Evolutionary conservation across 2,797 vertebrate genomes (phyloP), one percentile per base, ranked within the genome.

Genomic region (Tamandua tetradactyla): DNA sequence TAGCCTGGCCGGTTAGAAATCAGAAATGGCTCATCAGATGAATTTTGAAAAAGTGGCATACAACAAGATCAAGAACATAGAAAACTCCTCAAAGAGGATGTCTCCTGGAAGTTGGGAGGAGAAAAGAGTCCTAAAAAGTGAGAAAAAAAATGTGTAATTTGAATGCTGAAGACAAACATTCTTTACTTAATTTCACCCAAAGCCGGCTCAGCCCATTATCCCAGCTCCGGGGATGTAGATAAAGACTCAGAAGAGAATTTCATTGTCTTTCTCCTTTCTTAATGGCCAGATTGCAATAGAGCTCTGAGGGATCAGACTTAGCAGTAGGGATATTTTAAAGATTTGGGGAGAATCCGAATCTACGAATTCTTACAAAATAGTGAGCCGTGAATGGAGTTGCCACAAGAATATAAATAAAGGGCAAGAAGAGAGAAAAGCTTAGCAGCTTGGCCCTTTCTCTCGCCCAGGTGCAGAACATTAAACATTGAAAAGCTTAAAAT

Each of bases 321-420:
- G 35, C 4, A 85, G 94, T 94, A 89, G 64, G 87, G 84, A 91
- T 7, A 1, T 94, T 96, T 95, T 97, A 89, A 94, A 90, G 55
- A 61, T 55, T 32, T 71, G 64, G 61, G 80, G 23, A 59, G 87
- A 82, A 93, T 93, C 47, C 47, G 85, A 55, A 89, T 71, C n/a
- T 88, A 23, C 35, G 4, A 92, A 40, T 85, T 82, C 40, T 89
- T 87, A 59, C 40, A 74, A 35, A n/a, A 44, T 25, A 42, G 68
- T 37, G 57, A 69, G 44, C 1, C 0, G 55, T 27, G 62, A 44
- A 59, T 89, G 62, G 40, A 30, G 61, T 8, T 87, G 23, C 61
- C 11, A 15, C 17, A 4, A 42, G 92, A 89, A 72, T 27, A 17
- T 32, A 49, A 74, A 74, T n/a, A n/a, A 89, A 37, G 40, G 18